Percentiles rank a stretch among this genome's conserved stretches.
These are phyloP conservation scores for Branchinecta lindahli DNA, from an alignment of 1,140 invertebrate species.

Conservation along the genomic window DNA sequence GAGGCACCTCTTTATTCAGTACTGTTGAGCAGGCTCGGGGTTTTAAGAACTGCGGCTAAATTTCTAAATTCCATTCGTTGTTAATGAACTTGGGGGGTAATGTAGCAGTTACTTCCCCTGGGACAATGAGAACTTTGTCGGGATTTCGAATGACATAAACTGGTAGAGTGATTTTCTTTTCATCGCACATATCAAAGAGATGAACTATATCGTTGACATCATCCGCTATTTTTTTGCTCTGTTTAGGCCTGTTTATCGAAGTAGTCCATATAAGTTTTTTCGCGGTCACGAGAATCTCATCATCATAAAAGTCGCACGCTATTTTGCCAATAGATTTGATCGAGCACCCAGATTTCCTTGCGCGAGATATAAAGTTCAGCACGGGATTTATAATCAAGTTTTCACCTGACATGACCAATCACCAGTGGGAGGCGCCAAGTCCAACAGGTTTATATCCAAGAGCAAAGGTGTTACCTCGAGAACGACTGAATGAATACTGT, in stretches of 20 bases:
- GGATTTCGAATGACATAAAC: background rate
- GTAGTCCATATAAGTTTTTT: background rate
- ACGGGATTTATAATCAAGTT: conserved; percentile 4
- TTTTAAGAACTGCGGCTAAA: conserved; percentile 1
- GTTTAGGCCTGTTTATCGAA: background rate
- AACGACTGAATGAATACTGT: no score
- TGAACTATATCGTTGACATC: background rate
- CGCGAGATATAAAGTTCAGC: background rate
- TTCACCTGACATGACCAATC: no score
- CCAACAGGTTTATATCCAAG: no score
- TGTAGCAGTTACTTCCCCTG: background rate
- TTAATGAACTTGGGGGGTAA: background rate
- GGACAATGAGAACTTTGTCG: background rate
- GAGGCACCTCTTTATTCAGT: background rate
- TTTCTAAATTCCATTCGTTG: background rate
- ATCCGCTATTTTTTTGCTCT: background rate
- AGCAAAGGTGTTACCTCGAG: no score
- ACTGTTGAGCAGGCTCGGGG: background rate
- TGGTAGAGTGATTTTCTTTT: background rate
- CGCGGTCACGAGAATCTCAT: background rate
- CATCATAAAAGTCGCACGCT: conserved; percentile 8
- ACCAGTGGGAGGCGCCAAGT: no score
- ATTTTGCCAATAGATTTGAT: conserved; percentile 5
- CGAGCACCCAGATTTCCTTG: conserved; percentile 7
- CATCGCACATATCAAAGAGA: background rate